Evolutionary conservation across 2,113 vertebrate genomes (phyloP).

Genomic region (Myxocyprinus asiaticus): DNA sequence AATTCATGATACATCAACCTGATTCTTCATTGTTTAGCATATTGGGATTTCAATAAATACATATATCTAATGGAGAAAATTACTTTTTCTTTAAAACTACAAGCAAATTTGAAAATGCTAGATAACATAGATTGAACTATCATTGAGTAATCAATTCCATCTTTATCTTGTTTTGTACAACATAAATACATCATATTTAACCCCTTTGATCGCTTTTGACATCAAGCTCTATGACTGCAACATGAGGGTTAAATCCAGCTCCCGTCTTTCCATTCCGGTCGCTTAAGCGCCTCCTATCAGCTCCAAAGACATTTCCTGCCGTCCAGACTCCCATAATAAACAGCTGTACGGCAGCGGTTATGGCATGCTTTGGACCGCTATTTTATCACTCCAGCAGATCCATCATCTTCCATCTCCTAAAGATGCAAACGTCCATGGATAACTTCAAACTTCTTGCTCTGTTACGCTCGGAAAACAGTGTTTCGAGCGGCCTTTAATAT

Average conservation of each 20-base stretch:
- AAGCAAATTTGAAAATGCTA: too few species aligned
- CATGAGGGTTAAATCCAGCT: constrained; percentile 27
- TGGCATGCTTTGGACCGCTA: constrained; percentile 45
- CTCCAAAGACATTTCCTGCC: constrained; percentile 53
- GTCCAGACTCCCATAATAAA: constrained; percentile 16
- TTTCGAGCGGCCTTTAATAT: constrained; percentile 13
- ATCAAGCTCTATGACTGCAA: not conserved
- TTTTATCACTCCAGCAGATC: not conserved
- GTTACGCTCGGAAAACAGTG: not conserved
- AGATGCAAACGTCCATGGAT: constrained; percentile 1
- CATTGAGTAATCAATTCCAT: too few species aligned
- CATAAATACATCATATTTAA: too few species aligned
- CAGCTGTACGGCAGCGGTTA: constrained; percentile 51
- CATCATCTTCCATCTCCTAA: not conserved
- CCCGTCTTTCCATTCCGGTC: constrained; percentile 35
- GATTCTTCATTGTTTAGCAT: too few species aligned
- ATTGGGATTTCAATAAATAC: too few species aligned
- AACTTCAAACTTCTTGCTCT: not conserved
- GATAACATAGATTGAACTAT: too few species aligned
- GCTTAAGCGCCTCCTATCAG: constrained; percentile 27
- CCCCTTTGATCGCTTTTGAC: not conserved
- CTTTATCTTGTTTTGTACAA: too few species aligned
- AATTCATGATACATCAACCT: too few species aligned
- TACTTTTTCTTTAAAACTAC: too few species aligned
- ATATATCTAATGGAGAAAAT: too few species aligned